Percentiles rank a stretch among this genome's conserved stretches.
Conservation (phyloP, 2,113 vertebrate species). For the Sapajus apella region DNA sequence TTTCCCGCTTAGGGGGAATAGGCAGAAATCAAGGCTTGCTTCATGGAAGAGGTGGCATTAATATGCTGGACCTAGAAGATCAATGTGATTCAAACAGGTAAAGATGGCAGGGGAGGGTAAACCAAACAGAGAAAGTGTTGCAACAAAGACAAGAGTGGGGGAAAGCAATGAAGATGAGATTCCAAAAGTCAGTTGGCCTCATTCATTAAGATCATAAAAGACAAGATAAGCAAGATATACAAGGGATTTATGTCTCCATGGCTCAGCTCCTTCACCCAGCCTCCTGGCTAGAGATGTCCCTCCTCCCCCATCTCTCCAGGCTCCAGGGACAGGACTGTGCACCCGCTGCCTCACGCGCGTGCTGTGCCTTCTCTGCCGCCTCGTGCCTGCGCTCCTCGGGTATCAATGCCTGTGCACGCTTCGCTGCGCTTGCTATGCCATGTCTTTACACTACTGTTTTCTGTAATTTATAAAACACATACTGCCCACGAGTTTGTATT, state of each 20-base stretch:
- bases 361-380: background rate
- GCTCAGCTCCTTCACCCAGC: background rate
- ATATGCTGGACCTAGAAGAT: background rate
- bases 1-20: background rate
- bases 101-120: background rate
- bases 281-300: background rate
- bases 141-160: background rate
- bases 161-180: background rate
- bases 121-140: background rate
- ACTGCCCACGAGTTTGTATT: conserved; percentile 81
- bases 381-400: background rate
- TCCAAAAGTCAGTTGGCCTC: background rate
- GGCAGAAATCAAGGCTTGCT: background rate
- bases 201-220: background rate
- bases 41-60: background rate
- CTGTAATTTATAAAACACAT: conserved; percentile 81
- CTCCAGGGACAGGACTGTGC: background rate
- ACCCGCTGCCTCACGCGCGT: background rate
- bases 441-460: conserved; percentile 77
- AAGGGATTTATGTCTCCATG: background rate
- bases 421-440: conserved; percentile 13
- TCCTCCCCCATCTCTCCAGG: background rate
- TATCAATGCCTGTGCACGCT: conserved; percentile 29
- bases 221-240: background rate
- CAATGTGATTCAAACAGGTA: background rate